Conservation (phyloP, 1,140 invertebrate genomes). For the Magallana angulata region DNA sequence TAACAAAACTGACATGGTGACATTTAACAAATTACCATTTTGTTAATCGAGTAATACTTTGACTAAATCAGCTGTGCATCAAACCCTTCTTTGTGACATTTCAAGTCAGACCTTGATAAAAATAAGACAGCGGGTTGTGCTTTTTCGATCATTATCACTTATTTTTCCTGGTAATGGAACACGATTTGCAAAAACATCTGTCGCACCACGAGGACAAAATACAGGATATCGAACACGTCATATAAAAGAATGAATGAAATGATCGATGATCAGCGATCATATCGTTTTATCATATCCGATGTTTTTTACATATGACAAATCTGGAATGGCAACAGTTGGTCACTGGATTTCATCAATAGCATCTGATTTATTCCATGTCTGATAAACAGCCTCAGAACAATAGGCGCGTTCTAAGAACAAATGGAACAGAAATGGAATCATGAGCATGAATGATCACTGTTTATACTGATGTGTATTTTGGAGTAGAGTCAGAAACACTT, state of each 20-base stretch:
- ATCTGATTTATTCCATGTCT: background rate
- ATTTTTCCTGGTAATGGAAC: no score
- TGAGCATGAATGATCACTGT: background rate
- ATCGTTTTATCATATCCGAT: background rate
- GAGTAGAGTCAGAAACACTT: background rate
- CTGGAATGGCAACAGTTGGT: slow-evolving; percentile 6
- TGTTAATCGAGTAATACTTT: no score
- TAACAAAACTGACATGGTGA: no score
- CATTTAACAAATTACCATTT: no score
- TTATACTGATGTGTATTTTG: background rate
- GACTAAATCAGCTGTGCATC: no score
- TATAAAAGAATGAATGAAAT: background rate
- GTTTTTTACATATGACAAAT: background rate
- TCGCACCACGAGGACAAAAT: no score
- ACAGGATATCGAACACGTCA: no score
- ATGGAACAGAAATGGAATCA: background rate
- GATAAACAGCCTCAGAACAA: background rate
- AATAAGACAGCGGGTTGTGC: no score
- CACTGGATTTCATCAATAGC: background rate
- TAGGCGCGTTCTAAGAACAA: background rate
- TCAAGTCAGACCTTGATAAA: no score
- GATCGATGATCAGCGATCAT: background rate
- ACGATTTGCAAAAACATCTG: no score
- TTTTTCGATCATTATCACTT: no score
- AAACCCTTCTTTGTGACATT: no score